Evolutionary conservation across 1,140 invertebrate genomes (phyloP).

Genomic region (Drosophila eugracilis): DNA sequence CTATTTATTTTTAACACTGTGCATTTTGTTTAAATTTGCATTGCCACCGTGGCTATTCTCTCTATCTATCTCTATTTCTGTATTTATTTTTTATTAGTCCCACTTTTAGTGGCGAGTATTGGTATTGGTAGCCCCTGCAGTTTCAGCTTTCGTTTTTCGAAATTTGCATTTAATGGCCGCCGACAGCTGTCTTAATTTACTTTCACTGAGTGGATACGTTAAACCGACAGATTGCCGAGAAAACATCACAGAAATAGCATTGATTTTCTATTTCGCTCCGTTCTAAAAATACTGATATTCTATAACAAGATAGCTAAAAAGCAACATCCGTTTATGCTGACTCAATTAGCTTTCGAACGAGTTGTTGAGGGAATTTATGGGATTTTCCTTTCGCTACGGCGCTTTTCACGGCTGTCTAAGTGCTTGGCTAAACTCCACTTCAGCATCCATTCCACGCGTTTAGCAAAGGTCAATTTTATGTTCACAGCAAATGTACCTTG

Average conservation of each 20-base stretch:
- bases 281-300: conserved; percentile 57
- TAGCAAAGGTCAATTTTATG: conserved; percentile 49
- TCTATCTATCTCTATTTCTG: neutral
- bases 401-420: conserved; percentile 37
- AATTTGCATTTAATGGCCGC: conserved; percentile 43
- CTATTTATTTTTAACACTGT: conserved; percentile 62
- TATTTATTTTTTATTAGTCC: conserved; percentile 67
- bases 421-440: conserved; percentile 45
- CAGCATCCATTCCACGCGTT: neutral
- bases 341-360: conserved; percentile 61
- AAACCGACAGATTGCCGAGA: conserved; percentile 39
- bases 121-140: conserved; percentile 25
- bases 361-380: conserved; percentile 55
- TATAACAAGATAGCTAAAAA: conserved; percentile 13
- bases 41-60: conserved; percentile 18
- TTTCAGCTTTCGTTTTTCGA: conserved; percentile 16
- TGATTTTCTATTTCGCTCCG: conserved; percentile 53
- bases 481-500: conserved; percentile 56
- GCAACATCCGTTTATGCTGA: conserved; percentile 50
- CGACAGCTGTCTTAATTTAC: conserved; percentile 49
- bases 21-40: conserved; percentile 68
- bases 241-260: conserved; percentile 54
- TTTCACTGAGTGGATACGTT: conserved; percentile 38
- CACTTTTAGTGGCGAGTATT: conserved; percentile 48
- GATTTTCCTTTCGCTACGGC: too few relatives aligned